Evolutionary conservation across 2,888 invertebrate species (phyloP).

Genomic region (Ceraclea dissimilis): DNA sequence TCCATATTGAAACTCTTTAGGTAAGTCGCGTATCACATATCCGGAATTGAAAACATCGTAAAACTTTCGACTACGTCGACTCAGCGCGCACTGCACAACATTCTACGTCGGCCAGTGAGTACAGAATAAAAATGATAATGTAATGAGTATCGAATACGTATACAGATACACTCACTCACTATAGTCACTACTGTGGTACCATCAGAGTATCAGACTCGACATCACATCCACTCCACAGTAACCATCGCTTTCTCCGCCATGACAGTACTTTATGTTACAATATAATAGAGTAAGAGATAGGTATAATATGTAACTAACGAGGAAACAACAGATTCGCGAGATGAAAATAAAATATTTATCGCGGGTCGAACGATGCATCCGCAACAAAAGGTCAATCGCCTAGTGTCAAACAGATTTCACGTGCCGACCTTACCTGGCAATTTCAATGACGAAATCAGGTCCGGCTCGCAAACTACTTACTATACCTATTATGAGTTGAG

Average conservation of each 20-base stretch:
- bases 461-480: slow-evolving; percentile 8
- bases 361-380: slow-evolving; percentile 12
- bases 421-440: slow-evolving; percentile 21
- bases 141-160: too few species aligned
- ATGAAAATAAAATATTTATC: not conserved
- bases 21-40: too few species aligned
- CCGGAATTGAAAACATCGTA: not conserved
- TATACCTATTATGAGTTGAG: too few species aligned
- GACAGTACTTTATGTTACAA: not conserved
- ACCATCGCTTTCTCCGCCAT: not conserved
- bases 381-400: slow-evolving; percentile 21
- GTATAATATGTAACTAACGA: too few species aligned
- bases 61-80: not conserved
- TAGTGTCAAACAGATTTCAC: slow-evolving; percentile 19
- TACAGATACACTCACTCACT: not conserved
- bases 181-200: not conserved
- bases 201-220: not conserved
- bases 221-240: not conserved
- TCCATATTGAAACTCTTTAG: not conserved
- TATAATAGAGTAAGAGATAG: not conserved
- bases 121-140: too few species aligned
- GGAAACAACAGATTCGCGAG: not conserved
- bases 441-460: slow-evolving; percentile 21
- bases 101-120: too few species aligned
- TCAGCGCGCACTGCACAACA: too few species aligned